These are phyloP conservation scores for Lordiphosa collinella DNA, from an alignment of 1,140 invertebrate species.

Conservation along the genomic window DNA sequence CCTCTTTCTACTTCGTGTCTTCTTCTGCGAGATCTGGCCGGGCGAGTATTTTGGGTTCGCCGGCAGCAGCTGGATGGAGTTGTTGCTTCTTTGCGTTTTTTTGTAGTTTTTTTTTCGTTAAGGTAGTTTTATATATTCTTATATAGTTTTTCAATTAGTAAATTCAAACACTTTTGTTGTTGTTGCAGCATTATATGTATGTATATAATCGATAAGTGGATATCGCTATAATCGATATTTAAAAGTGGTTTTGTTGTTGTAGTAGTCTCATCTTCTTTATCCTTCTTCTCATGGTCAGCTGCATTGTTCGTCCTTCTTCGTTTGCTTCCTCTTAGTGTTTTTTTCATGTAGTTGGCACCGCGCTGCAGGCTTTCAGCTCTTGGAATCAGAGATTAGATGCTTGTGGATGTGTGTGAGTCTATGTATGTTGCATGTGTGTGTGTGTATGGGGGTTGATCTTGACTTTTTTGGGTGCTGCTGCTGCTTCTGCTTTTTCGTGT, in stretches of 20 bases:
- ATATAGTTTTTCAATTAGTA: constrained; percentile 77
- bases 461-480: constrained; percentile 50
- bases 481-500: constrained; percentile 54
- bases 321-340: constrained; percentile 27
- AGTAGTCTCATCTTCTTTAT: constrained; percentile 31
- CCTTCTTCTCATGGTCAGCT: constrained; percentile 14
- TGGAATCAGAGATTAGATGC: constrained; percentile 71
- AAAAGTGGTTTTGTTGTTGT: constrained; percentile 24
- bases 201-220: constrained; percentile 16
- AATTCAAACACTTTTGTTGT: constrained; percentile 70
- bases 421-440: constrained; percentile 8
- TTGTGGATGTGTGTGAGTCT: constrained; percentile 9
- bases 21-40: constrained; percentile 48
- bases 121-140: constrained; percentile 69
- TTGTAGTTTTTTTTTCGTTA: constrained; percentile 40
- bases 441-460: constrained; percentile 53
- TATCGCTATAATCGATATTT: constrained; percentile 10
- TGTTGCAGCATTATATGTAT: constrained; percentile 49
- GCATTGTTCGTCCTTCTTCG: constrained; percentile 14
- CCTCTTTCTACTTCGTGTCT: constrained; percentile 22
- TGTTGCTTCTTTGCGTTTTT: constrained; percentile 48
- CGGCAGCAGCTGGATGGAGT: constrained; percentile 63
- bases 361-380: constrained; percentile 72
- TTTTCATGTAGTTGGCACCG: constrained; percentile 40
- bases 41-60: constrained; percentile 43